phyloP scores from a whole-genome alignment of 2,113 vertebrate genomes.

The Galbula dea region DNA sequence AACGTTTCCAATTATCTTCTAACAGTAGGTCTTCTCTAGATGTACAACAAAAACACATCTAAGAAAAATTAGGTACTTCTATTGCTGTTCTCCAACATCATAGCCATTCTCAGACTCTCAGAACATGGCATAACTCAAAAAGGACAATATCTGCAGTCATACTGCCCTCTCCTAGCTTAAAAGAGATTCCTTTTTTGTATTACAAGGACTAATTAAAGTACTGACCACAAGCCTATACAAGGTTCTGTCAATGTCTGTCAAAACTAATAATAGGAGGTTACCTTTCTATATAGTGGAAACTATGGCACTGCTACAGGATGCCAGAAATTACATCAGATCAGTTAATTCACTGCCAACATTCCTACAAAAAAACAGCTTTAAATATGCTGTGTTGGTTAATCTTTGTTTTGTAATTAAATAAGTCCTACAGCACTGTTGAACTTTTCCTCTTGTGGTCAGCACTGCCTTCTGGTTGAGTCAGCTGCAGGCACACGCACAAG shows the following conservation, averaged over 20 bases:
- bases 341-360: constrained; percentile 37
- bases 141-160: not conserved
- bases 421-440: constrained; percentile 41
- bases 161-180: not conserved
- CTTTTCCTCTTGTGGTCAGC: constrained; percentile 47
- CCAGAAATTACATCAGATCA: constrained; percentile 56
- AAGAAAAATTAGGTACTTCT: not conserved
- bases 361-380: constrained; percentile 49
- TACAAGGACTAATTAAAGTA: not conserved
- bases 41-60: not conserved
- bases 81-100: not conserved
- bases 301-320: not conserved
- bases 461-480: constrained; percentile 20
- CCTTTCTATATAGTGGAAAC: constrained; percentile 39
- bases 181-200: not conserved
- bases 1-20: not conserved
- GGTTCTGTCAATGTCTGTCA: constrained; percentile 16
- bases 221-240: not conserved
- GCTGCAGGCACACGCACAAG: not conserved
- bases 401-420: constrained; percentile 58
- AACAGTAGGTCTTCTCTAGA: not conserved
- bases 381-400: constrained; percentile 46
- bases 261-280: constrained; percentile 56
- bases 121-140: not conserved
- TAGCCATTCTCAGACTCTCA: rapidly evolving